Evolutionary conservation across 2,113 vertebrate genomes (phyloP).

Genomic region (Podarcis muralis): DNA sequence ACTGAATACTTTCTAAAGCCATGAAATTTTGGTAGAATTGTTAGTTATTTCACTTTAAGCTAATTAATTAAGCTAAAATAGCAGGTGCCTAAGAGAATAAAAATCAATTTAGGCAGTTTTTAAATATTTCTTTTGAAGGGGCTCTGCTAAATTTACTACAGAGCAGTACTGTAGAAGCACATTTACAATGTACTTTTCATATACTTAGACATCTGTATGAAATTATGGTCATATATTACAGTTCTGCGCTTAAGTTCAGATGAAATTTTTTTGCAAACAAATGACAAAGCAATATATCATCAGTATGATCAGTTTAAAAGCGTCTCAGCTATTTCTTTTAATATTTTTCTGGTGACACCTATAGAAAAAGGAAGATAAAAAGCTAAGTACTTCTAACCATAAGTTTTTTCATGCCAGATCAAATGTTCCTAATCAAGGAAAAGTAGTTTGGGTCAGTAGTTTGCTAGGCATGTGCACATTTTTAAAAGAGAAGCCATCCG

Average conservation of each 20-base stretch:
- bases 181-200: not conserved
- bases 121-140: conserved; percentile 39
- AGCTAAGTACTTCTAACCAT: not conserved
- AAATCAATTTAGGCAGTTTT: conserved; percentile 43
- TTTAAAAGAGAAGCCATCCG: not conserved
- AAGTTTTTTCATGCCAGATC: not conserved
- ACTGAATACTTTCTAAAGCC: conserved; percentile 61
- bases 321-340: not conserved
- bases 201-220: not conserved
- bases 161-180: not conserved
- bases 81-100: conserved; percentile 53
- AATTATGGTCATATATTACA: not conserved
- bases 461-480: no score
- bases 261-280: not conserved
- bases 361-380: not conserved
- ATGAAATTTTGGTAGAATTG: conserved; percentile 46
- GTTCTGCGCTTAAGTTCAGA: not conserved
- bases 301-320: not conserved
- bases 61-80: conserved; percentile 5
- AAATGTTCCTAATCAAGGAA: not conserved
- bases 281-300: not conserved
- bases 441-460: not conserved
- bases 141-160: conserved; percentile 19
- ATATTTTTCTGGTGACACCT: not conserved
- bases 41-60: conserved; percentile 31